Base-by-base conservation (phyloP, 2,888 invertebrate genomes). In the Machimus atricapillus region DNA sequence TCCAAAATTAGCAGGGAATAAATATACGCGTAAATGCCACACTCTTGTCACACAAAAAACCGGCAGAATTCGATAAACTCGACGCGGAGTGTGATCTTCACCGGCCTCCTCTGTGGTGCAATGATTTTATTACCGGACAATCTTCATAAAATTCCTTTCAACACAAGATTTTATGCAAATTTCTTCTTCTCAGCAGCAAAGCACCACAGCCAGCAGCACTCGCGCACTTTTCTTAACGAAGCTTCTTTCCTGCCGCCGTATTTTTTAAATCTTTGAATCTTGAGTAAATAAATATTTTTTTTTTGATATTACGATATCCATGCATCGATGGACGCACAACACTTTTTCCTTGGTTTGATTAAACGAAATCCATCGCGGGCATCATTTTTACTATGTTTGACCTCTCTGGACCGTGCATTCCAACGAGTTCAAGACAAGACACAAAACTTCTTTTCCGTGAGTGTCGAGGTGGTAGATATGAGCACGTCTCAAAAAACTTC, bases 391-490 rank as follows among this genome's bases (percentile, higher is more conserved):
- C 40, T 34, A 86, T 12, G 31, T 77, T 86, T 86, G 86, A 86
- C 86, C 86, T 77, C 86, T 52, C 52, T 77, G 86, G 86, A 56
- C 76, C 86, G 77, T 74, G 73, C 86, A 87, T 87, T 87, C 87
- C 87, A 87, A 82, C 77, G 87, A 87, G 87, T 87, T 87, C 87
- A 87, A 87, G 73, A 40, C 52, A 56, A 77, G 56, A 79, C 46
- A 86, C 58, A 78, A 56, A 86, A 40, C 46, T 66, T 66, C 23
- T 19, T 85, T 16, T 46, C 16, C 43, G 14, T 37, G 74, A 86
- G 52, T 86, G 85, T 23, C 66, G 43, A 46, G 74, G 85, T 56
- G 52, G 27, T 23, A 9, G 7, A 27, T 66, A 66, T 77, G 52
- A 85, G 76, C 83, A 87, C 76, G 87, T 87, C 56, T 87, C 58